Evolutionary conservation across 1,140 invertebrate genomes (phyloP), one percentile per base, ranked within the genome.

Genomic region (Lepidostoma basale): DNA sequence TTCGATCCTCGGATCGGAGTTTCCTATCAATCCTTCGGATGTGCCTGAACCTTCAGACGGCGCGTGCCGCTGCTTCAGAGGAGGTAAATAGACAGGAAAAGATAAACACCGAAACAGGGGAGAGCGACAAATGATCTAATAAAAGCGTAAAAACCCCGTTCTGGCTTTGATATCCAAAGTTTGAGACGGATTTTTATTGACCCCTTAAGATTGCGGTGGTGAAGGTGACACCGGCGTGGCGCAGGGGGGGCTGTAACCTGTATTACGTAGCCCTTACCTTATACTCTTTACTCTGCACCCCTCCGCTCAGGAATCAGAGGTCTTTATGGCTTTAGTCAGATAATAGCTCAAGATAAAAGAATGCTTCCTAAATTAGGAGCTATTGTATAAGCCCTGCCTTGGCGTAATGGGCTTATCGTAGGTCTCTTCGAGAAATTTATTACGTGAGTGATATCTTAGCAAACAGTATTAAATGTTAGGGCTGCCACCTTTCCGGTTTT

Each of bases 391-490:
- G 56, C 56, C 54, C 56, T 40, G 39, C 36, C 14, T 42, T 16
- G 39, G 36, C 22, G 56, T 40, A 60, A 42, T 42, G 56, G 39
- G 56, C 56, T 60, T 60, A 60, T 60, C 56, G 56, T 60, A 42
- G 39, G 36, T 42, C 39, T 60, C 36, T 42, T 60, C 33, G 33
- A 60, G 36, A 60, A 60, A 60, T 60, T 60, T 60, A 60, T 60
- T 60, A 60, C 56, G 56, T 60, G 56, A 60, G 39, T 60, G 56
- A 60, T 60, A 60, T 60, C 39, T 60, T 60, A 60, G 56, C 56
- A 60, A 60, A 60, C 56, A 60, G 56, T 60, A 60, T 60, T 60
- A 60, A 60, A 60, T 42, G 56, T 42, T 25, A 60, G 56, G 56
- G 56, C 56, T 60, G 56, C 56, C 56, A 60, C 56, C 36, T 60